Conservation (phyloP, 2,888 invertebrate species). For the Sialis lutaria region DNA sequence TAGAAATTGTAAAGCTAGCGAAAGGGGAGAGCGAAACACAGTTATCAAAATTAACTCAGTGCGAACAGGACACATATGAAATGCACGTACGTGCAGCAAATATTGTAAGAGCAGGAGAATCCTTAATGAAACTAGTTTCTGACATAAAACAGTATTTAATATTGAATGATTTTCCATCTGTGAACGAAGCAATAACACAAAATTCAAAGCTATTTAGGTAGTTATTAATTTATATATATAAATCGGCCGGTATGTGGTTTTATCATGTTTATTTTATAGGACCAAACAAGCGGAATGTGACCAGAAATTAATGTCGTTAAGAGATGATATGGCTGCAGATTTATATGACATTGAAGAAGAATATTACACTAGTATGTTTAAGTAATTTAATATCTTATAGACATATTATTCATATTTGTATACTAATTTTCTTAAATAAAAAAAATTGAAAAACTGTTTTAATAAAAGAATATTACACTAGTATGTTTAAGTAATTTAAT, state of each 20-base stretch:
- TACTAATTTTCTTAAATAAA: too few species aligned
- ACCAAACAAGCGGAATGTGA: constrained; percentile 87
- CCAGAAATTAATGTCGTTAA: constrained; percentile 73
- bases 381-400: constrained; percentile 31
- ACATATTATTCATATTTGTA: too few species aligned
- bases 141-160: constrained; percentile 97
- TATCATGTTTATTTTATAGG: constrained; percentile 23
- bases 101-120: constrained; percentile 92
- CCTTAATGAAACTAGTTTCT: constrained; percentile 89
- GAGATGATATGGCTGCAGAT: constrained; percentile 92
- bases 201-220: constrained; percentile 67
- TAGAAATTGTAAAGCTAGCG: constrained; percentile 78
- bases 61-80: constrained; percentile 90
- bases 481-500: constrained; percentile 48
- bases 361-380: constrained; percentile 75
- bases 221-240: constrained; percentile 4
- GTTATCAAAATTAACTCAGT: constrained; percentile 75
- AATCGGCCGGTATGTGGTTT: too few species aligned
- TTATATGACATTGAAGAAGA: constrained; percentile 85
- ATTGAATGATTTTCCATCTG: constrained; percentile 94
- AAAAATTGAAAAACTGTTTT: too few species aligned
- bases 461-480: constrained; percentile 68
- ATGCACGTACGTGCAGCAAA: constrained; percentile 95
- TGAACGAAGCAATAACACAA: constrained; percentile 91
- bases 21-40: constrained; percentile 85